phyloP scores from a whole-genome alignment of 2,888 invertebrate species.

The Sarcophaga caerulescens region DNA sequence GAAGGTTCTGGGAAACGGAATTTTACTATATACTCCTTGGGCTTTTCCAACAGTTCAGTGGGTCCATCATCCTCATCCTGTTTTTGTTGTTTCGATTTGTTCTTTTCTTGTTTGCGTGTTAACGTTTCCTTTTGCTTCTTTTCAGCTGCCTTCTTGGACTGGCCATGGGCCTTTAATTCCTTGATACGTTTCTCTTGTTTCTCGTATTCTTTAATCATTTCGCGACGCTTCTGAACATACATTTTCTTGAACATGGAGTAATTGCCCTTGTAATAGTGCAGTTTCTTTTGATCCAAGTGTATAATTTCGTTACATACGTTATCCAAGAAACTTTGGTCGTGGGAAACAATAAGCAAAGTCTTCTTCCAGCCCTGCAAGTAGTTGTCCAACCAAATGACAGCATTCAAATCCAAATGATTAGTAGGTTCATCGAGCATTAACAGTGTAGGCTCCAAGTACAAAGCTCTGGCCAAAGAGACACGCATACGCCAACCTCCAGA shows the following conservation, averaged over 20 bases:
- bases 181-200: conserved; percentile 98
- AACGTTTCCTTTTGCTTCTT: conserved; percentile 95
- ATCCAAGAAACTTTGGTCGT: conserved; percentile 99
- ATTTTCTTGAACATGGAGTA: conserved; percentile 99
- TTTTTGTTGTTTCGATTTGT: conserved; percentile 89
- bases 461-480: conserved; percentile 96
- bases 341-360: conserved; percentile 98
- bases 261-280: conserved; percentile 98
- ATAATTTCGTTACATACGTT: conserved; percentile 99
- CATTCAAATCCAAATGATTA: conserved; percentile 99
- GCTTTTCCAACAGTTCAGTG: conserved; percentile 91
- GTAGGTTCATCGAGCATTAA: conserved; percentile 99
- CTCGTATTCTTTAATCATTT: conserved; percentile 98
- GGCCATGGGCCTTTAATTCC: conserved; percentile 96
- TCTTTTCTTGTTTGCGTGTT: conserved; percentile 96
- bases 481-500: conserved; percentile 99
- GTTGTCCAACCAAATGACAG: conserved; percentile 99
- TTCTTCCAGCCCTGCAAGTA: conserved; percentile 99
- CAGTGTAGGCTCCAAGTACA: conserved; percentile 98
- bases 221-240: conserved; percentile 97
- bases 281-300: conserved; percentile 96
- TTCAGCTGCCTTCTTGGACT: conserved; percentile 97
- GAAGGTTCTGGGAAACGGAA: conserved; percentile 99
- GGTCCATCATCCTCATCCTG: conserved; percentile 91
- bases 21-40: conserved; percentile 98